Percentiles rank a stretch among this genome's conserved stretches.
Conservation (phyloP, 1,140 invertebrate species). For the Drosophila subobscura region DNA sequence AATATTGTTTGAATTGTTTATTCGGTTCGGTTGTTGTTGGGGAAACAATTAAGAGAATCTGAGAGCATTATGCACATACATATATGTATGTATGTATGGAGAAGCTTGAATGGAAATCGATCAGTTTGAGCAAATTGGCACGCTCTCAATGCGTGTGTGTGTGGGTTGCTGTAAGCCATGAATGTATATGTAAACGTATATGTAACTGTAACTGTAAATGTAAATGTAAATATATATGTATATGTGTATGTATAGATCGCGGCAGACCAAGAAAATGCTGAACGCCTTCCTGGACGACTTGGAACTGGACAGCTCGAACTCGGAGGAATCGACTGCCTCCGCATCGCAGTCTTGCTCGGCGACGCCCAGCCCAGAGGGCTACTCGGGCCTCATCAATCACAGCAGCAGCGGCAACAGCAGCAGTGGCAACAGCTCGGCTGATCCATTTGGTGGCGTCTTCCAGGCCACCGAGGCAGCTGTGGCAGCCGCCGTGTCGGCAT, state of each 20-base stretch:
- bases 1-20: too few species aligned
- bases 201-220: constrained; percentile 9
- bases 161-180: background rate
- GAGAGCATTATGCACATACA: too few species aligned
- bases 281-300: constrained; percentile 62
- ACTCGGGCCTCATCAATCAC: constrained; percentile 68
- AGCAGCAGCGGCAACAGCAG: constrained; percentile 27
- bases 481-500: constrained; percentile 25
- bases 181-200: constrained; percentile 24
- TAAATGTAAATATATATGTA: constrained; percentile 28
- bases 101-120: too few species aligned
- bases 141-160: too few species aligned
- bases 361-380: constrained; percentile 40
- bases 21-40: too few species aligned
- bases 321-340: constrained; percentile 38
- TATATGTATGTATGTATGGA: too few species aligned
- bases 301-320: constrained; percentile 43
- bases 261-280: constrained; percentile 58
- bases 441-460: constrained; percentile 55
- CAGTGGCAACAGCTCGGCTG: constrained; percentile 15
- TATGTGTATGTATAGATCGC: constrained; percentile 65
- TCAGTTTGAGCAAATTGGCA: too few species aligned
- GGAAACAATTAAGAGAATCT: too few species aligned
- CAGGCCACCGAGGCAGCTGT: constrained; percentile 47
- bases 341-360: constrained; percentile 4